These are phyloP conservation scores for Pangasius krempfi DNA, from an alignment of 2,797 vertebrate genomes.

Conservation along the genomic window DNA sequence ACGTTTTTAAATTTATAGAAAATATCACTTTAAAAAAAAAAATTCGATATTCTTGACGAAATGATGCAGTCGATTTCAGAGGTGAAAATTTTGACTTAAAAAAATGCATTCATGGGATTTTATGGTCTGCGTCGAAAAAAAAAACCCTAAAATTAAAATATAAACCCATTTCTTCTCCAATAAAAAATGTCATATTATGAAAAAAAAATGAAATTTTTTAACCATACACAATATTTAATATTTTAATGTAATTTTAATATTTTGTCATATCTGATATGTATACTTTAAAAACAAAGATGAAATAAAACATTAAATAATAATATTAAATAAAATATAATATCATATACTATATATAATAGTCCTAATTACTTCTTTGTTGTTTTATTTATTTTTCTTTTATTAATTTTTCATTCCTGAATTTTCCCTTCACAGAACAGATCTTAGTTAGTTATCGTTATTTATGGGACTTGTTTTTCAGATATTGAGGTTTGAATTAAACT, in stretches of 20 bases:
- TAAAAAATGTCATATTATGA: too few species aligned
- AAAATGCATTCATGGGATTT: neutral
- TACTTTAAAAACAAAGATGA: neutral
- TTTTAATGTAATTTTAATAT: neutral
- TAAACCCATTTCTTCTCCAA: neutral
- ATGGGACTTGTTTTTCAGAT: neutral
- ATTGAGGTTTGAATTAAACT: neutral
- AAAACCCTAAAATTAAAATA: neutral
- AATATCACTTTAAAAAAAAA: neutral
- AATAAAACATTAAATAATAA: neutral
- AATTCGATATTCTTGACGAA: neutral
- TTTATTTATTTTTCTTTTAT: too few species aligned
- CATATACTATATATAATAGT: neutral
- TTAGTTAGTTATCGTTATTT: neutral
- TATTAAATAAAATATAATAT: neutral
- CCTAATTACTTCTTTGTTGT: neutral
- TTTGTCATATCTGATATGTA: neutral
- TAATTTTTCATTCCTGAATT: neutral
- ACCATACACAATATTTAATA: neutral
- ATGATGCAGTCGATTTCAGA: neutral
- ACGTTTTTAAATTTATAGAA: neutral
- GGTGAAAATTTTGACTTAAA: neutral
- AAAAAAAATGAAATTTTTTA: neutral
- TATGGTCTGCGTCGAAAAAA: too few species aligned
- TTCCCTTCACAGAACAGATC: neutral